Percentiles rank a stretch among this genome's conserved stretches.
Conservation (phyloP, 2,888 invertebrate species). For the Lasioglossum marginatum region DNA sequence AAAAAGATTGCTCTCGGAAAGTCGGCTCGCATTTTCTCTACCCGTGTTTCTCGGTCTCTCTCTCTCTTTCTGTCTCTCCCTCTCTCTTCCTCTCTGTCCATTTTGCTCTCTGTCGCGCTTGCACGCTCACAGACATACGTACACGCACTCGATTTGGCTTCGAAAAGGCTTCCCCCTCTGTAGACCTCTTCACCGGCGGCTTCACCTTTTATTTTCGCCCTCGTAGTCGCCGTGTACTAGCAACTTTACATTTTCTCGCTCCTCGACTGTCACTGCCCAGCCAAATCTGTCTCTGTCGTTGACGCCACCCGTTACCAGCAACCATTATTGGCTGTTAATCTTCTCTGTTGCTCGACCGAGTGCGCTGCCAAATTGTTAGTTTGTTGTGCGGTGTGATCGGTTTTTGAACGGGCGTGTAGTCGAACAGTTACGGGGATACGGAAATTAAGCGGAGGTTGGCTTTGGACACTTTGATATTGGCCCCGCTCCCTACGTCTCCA, state of each 20-base stretch:
- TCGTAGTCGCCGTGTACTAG: slow-evolving; percentile 1
- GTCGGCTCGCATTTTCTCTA: slow-evolving; percentile 31
- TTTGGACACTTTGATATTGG: not conserved
- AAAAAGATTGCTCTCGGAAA: slow-evolving; percentile 39
- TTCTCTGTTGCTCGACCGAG: not conserved
- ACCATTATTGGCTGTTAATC: not conserved
- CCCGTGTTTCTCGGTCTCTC: slow-evolving; percentile 11
- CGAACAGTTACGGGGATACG: not conserved
- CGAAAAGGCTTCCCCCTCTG: slow-evolving; percentile 55
- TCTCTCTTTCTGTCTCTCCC: slow-evolving; percentile 11
- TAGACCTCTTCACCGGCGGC: slow-evolving; percentile 10
- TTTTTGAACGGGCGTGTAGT: not conserved
- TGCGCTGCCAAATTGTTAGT: not conserved
- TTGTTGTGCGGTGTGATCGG: not conserved
- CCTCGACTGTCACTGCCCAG: slow-evolving; percentile 37
- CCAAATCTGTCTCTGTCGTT: not conserved
- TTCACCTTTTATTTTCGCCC: slow-evolving; percentile 37
- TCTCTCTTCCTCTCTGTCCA: slow-evolving; percentile 7
- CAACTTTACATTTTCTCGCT: slow-evolving; percentile 41
- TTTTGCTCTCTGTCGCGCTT: slow-evolving; percentile 15
- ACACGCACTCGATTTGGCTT: slow-evolving; percentile 50
- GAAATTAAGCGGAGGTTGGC: not conserved
- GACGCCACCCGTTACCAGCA: not conserved
- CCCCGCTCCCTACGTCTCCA: not conserved
- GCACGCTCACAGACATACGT: not conserved